Conservation (phyloP, 2,113 vertebrate genomes). For the Nycticorax nycticorax region DNA sequence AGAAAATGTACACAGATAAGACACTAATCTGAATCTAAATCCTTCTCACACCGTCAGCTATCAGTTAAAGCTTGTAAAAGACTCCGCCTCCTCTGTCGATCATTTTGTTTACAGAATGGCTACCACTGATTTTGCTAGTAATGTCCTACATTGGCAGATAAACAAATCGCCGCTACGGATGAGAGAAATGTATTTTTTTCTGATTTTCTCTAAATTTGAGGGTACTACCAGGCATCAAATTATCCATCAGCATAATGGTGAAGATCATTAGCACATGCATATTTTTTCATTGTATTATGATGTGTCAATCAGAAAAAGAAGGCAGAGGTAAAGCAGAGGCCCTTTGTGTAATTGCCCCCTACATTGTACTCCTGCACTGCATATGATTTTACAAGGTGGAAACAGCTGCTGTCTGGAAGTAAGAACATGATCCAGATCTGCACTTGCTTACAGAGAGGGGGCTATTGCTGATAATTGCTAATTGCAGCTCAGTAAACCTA, state of each 20-base stretch:
- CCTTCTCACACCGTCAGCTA: background rate
- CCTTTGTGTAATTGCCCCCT: background rate
- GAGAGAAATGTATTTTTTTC: background rate
- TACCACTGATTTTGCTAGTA: background rate
- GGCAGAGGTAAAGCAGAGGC: background rate
- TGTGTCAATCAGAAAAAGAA: background rate
- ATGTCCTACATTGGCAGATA: background rate
- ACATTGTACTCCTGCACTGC: rapidly evolving
- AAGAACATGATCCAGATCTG: background rate
- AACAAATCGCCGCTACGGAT: background rate
- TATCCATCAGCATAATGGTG: background rate
- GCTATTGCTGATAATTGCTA: background rate
- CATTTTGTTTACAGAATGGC: background rate
- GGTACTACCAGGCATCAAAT: background rate
- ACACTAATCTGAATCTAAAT: background rate
- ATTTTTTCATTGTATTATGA: background rate
- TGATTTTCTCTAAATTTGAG: background rate
- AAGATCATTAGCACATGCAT: background rate
- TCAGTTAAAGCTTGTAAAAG: background rate
- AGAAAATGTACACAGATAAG: background rate
- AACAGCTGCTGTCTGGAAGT: background rate
- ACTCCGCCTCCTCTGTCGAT: background rate
- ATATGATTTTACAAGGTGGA: background rate
- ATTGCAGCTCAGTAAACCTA: background rate
- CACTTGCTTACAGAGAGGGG: background rate